Evolutionary conservation across 2,797 vertebrate species (phyloP), one percentile per base, ranked within the genome.

Genomic region (Acrocephalus scirpaceus): DNA sequence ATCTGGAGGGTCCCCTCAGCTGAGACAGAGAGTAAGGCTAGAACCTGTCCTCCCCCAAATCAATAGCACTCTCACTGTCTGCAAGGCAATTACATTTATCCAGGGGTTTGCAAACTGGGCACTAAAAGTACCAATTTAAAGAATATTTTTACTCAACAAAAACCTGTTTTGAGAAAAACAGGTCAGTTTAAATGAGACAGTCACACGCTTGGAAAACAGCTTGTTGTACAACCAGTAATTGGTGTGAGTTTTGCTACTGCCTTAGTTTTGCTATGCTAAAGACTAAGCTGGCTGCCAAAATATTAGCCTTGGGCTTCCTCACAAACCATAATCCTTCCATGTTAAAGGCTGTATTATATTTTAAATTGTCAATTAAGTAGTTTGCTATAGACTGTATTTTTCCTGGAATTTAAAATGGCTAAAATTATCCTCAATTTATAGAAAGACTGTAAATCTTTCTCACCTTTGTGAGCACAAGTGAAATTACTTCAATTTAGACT

Each of bases 11-110:
- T 61, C 21, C 65, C 22, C 51, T 38, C 79, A 62, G 27, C 18
- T 11, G 5, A 58, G 15, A 20, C 3, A 38, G 2, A 19, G 7
- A 12, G 5, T 9, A 15, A n/a, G 9, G 30, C 38, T 16, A 67
- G 67, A 83, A 13, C 12, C 48, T 58, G 16, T 16, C 27, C 47
- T 85, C 30, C 20, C 36, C 13, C n/a, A 32, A 0, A 21, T 5
- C 23, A 36, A 0, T 0, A 54, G 7, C 4, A 20, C 9, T 34
- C 16, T 36, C 27, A 10, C 36, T n/a, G 16, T 32, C 70, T 73
- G 67, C 34, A 70, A 70, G 16, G 7, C 32, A 76, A 8, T 19
- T 23, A 29, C 21, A 36, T 38, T 93, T 44, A 57, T 61, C 34
- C 22, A 58, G n/a, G 27, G 22, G 72, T 58, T 86, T 84, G 9